phyloP scores from a whole-genome alignment of 2,113 vertebrate genomes.

The Aegithalos caudatus region DNA sequence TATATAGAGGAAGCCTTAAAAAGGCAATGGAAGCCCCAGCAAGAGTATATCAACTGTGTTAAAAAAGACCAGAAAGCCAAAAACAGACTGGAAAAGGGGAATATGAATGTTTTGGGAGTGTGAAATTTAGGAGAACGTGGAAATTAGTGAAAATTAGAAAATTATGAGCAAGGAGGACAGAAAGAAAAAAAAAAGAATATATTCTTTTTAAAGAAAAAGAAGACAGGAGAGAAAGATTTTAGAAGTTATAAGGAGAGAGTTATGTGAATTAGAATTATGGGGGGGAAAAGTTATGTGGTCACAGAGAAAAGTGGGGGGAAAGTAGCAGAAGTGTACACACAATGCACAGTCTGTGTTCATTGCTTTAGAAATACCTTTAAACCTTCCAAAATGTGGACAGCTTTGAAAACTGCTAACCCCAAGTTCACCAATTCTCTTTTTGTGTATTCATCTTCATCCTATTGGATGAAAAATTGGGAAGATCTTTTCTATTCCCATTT shows the following conservation, averaged over 20 bases:
- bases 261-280: not conserved
- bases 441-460: not conserved
- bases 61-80: not conserved
- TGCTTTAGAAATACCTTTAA: not conserved
- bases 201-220: not conserved
- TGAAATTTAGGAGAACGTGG: not conserved
- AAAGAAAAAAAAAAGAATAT: not conserved
- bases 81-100: not conserved
- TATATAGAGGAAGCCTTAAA: not conserved
- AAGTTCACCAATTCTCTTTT: not conserved
- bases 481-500: not conserved
- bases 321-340: not conserved
- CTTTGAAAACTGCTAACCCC: not conserved
- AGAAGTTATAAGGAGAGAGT: not conserved
- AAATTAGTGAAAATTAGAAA: not conserved
- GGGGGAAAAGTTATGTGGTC: accelerated
- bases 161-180: not conserved
- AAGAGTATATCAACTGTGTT: not conserved
- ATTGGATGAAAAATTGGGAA: not conserved
- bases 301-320: not conserved
- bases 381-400: not conserved
- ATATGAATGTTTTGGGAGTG: not conserved
- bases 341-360: accelerated
- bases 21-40: not conserved
- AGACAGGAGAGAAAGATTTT: not conserved